These are phyloP conservation scores for Cerceris ruficornis DNA, from an alignment of 2,888 invertebrate genomes.

Conservation along the genomic window DNA sequence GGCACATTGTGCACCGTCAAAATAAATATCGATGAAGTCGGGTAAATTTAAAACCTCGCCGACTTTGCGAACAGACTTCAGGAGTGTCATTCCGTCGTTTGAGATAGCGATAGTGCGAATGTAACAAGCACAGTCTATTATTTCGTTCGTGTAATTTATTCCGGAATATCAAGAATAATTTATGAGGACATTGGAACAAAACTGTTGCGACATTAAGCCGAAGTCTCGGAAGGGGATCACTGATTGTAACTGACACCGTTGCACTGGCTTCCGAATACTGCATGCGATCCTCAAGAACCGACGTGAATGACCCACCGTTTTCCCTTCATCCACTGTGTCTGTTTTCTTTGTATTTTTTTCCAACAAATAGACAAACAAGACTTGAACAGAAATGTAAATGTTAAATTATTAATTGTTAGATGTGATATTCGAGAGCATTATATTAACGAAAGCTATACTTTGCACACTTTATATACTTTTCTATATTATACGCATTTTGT, in stretches of 20 bases:
- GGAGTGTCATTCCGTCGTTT: too few species aligned
- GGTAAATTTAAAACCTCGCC: neutral
- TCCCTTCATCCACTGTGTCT: constrained; percentile 36
- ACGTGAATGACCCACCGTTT: constrained; percentile 29
- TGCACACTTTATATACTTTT: too few species aligned
- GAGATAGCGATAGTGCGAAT: too few species aligned
- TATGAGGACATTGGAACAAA: constrained; percentile 28
- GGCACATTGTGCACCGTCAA: neutral
- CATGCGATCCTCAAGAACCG: constrained; percentile 20
- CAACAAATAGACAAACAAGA: neutral
- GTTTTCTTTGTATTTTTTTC: constrained; percentile 3
- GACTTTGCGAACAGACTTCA: too few species aligned
- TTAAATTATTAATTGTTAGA: too few species aligned
- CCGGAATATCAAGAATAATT: constrained; percentile 26
- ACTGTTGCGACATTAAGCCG: constrained; percentile 54
- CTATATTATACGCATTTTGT: too few species aligned
- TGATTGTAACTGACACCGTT: constrained; percentile 64
- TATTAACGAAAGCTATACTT: too few species aligned
- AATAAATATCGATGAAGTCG: neutral
- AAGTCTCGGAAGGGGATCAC: constrained; percentile 61
- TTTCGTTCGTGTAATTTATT: neutral
- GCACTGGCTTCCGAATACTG: constrained; percentile 48
- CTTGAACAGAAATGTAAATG: neutral
- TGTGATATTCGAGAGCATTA: too few species aligned
- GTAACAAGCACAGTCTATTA: too few species aligned